Evolutionary conservation across 2,888 invertebrate genomes (phyloP).

Genomic region (Leptopilina syphax): DNA sequence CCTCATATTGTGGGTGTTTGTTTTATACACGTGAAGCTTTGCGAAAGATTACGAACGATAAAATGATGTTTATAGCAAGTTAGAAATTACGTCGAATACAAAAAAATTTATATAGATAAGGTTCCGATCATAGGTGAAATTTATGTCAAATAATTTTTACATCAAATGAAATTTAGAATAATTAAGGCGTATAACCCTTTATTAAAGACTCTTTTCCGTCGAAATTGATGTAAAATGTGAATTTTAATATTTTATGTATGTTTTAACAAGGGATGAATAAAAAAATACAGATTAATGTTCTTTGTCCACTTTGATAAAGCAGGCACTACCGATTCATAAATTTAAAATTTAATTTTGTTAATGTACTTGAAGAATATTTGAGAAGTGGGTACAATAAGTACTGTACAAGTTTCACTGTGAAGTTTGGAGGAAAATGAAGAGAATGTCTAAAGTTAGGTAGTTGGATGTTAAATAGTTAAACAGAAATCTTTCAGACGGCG

Average conservation of each 20-base stretch:
- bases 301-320: not conserved
- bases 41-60: too few species aligned
- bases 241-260: not conserved
- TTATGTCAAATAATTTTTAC: too few species aligned
- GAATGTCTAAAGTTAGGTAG: not conserved
- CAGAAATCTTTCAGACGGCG: not conserved
- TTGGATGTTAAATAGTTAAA: conserved; percentile 9
- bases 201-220: too few species aligned
- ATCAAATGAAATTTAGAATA: too few species aligned
- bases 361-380: not conserved
- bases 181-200: too few species aligned
- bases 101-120: too few species aligned
- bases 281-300: not conserved
- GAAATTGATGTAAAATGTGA: too few species aligned
- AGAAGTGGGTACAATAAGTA: not conserved
- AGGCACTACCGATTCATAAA: not conserved
- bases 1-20: too few species aligned
- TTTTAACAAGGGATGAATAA: not conserved
- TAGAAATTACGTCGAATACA: too few species aligned
- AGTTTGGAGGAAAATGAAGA: conserved; percentile 14
- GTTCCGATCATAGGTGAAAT: too few species aligned
- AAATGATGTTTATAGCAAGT: too few species aligned
- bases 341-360: not conserved
- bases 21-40: too few species aligned
- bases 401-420: not conserved